Base-by-base conservation (phyloP, 1,140 invertebrate genomes). In the Ctenoplectra terminalis region DNA sequence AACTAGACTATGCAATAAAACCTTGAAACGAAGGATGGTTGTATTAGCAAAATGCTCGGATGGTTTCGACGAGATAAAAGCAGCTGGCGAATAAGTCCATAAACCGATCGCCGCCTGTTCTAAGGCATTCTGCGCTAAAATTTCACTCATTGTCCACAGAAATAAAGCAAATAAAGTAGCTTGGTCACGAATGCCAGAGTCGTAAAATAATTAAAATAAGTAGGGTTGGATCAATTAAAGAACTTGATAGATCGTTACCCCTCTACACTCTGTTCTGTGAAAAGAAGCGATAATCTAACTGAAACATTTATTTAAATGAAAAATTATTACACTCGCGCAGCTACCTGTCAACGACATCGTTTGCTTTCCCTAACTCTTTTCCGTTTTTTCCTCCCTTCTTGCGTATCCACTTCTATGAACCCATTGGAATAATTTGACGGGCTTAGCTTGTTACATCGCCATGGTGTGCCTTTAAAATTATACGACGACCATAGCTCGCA, bases 121-220 rank as follows among this genome's bases (percentile, higher is more conserved):
- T 43, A n/a, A 40, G 26, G n/a, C 46, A 66, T 72, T 61, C 8
- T 50, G 20, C 48, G 48, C 34, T 71, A 43, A 61, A 78, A 76
- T 79, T 73, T 83, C 81, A 11, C 70, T 58, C 37, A 20, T 34
- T 29, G 31, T 66, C n/a, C 50, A 48, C 11, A 34, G 66, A 48
- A 82, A 54, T 43, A n/a, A 20, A 83, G 69, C 29, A 63, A 50
- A 83, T 70, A 60, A 85, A 83, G 73, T 78, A 46, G 72, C 17
- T 20, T 23, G 61, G 31, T 56, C 69, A 34, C n/a, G 40, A 63
- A 48, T 63, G 64, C 69, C 50, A 60, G 60, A 29, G 61, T 56
- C 75, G 26, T 4, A 37, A 26, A 69, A 79, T 83, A 85, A 85
- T 85, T 85, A 70, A 83, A 83, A 85, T 83, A 85, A 85, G 54